Evolutionary conservation across 2,888 invertebrate genomes (phyloP), one percentile per base, ranked within the genome.

Genomic region (Phytoseiulus persimilis): DNA sequence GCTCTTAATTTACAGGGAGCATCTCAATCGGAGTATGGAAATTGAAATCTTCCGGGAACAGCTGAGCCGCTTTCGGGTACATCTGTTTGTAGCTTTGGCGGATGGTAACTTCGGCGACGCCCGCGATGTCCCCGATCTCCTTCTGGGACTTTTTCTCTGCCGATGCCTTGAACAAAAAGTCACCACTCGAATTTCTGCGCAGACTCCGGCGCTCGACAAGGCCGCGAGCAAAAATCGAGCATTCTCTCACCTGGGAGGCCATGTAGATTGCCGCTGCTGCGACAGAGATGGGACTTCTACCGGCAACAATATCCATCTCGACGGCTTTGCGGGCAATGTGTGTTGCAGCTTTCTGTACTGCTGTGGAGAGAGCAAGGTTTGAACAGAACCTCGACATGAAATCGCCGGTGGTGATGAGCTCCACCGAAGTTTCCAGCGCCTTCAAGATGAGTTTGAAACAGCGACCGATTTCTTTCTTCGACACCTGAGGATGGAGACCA

Each of bases 251-350:
- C 93, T 98, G 98, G 28, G 98, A 98, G 0, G 99, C 99, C 99
- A 99, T 99, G 92, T 99, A 99, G 92, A 99, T 99, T 90, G 99
- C 98, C 89, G 99, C 99, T 11, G 99, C 99, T 0, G 99, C 98
- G 0, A 99, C 98, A 0, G 99, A 99, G 91, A 99, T 98, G 0
- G 99, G 99, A 90, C 98, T 98, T 92, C 99, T 95, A 9, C 99
- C 99, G 83, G 99, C 97, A 14, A 99, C 98, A 92, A 99, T 96
- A 92, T 99, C 98, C 93, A 98, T 93, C 92, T 99, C 98, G 0
- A 98, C 98, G 2, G 99, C 99, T 92, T 97, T 97, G 92, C 96
- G 95, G 0, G 99, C 99, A 92, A 99, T 99, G 92, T 97, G 96
- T 0, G 98, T 98, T 0, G 99, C 99, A 2, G 98, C 98, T 31